Base-by-base conservation (phyloP, 2,113 vertebrate species). In the Atlantisia rogersi region DNA sequence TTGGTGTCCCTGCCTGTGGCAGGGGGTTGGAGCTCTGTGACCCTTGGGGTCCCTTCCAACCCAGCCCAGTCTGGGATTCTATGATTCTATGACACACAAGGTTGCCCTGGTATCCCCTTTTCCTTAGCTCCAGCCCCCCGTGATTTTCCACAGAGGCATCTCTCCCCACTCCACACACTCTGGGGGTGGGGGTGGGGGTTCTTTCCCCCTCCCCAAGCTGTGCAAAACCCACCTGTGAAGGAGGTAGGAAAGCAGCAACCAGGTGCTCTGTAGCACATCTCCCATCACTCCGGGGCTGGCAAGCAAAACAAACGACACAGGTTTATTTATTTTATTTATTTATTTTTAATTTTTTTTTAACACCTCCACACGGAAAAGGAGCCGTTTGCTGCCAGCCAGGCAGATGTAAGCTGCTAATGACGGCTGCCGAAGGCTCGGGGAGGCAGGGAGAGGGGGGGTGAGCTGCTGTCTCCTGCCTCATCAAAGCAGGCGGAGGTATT, bases 401-500 rank as follows among this genome's bases (percentile, higher is more conserved):
- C 77, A 86, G 76, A 52, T 68, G 81, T 10, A 14, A 83, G 88
- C 59, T 65, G 65, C 52, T 93, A 91, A 62, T 70, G 88, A 78
- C 11, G 68, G 84, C 77, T 65, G 62, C 68, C 6, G 22, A 58
- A 71, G 63, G 77, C 44, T 3, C 16, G 6, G 63, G 75, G 77
- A 35, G 35, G 35, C 35, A 35, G 35, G 35, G 35, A 35, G 35
- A 35, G 35, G 35, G 35, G 35, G 35, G 35, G 35, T 6, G 35
- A 74, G 55, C 77, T 9, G 55, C 79, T 62, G 63, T 15, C 86
- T 92, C 56, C 67, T 35, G 86, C 53, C 80, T 71, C 78, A 73
- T 88, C 90, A 84, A 74, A 92, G 86, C 69, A 22, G 56, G 21
- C 37, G 4, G 50, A 79, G 73, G 78, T 83, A 90, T 95, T 92